A percentile compares a stretch with the other conserved stretches of the same genome.
phyloP scores from a whole-genome alignment of 2,888 invertebrate genomes.

The Eilema sororculum region DNA sequence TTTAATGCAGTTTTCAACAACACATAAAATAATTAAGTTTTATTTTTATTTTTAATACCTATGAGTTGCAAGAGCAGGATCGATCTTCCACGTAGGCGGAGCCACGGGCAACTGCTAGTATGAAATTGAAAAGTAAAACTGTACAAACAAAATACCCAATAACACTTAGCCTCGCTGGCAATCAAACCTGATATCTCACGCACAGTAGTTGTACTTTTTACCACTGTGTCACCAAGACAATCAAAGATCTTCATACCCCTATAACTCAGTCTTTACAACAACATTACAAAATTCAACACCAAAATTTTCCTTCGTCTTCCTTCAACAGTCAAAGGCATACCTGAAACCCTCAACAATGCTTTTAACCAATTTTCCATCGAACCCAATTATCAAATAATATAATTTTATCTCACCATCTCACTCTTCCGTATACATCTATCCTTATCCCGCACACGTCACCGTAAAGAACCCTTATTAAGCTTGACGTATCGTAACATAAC shows the following conservation, averaged over 20 bases:
- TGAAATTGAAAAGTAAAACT: too few species aligned
- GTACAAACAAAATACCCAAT: too few species aligned
- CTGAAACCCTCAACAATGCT: constrained; percentile 24
- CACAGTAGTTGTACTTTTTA: neutral
- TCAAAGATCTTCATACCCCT: neutral
- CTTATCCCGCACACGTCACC: constrained; percentile 35
- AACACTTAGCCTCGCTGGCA: neutral
- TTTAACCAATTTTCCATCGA: constrained; percentile 33
- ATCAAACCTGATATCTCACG: neutral
- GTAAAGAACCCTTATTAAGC: constrained; percentile 35
- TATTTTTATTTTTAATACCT: too few species aligned
- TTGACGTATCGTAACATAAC: too few species aligned
- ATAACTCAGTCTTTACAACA: neutral
- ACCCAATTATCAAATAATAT: constrained; percentile 44
- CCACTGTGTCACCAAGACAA: neutral
- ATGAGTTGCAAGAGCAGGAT: too few species aligned
- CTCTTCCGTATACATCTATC: constrained; percentile 23
- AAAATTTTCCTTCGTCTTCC: neutral
- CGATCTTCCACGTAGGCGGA: too few species aligned
- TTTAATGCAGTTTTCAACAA: too few species aligned
- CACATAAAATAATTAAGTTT: too few species aligned
- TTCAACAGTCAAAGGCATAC: constrained; percentile 16
- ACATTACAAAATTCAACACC: constrained; percentile 7
- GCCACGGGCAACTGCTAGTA: too few species aligned
- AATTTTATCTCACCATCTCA: constrained; percentile 32